Base-by-base conservation (phyloP, 1,140 invertebrate species). In the Lanistes nyassanus region DNA sequence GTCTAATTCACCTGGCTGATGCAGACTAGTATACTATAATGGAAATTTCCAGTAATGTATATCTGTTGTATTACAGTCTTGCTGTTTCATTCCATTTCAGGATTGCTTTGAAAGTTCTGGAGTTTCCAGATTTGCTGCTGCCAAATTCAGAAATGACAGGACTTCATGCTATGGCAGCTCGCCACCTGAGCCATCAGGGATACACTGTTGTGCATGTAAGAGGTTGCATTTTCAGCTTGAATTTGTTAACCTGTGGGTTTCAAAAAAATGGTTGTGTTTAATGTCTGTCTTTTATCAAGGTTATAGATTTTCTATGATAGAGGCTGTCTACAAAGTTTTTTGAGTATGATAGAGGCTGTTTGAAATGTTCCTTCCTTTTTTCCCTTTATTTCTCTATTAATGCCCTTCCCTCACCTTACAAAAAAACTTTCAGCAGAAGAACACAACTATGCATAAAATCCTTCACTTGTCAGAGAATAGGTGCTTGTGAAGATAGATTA, bases 91-190 rank as follows among this genome's bases (percentile, higher is more conserved):
- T 1, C 19, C 9, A 47, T 47, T 47, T 47, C 70, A 72, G 70
- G 29, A 55, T 72, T 34, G 70, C 70, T n/a, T 58, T 72, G 70
- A 72, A 62, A 60, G 55, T 72, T 13, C 36, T 72, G 3, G 70
- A 72, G 6, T 72, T 72, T 34, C 70, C 70, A 42, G 70, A 72
- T 56, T 56, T 72, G 70, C 58, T 36, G 55, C 21, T 72, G 34
- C 70, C 70, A 37, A 39, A 55, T 56, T 72, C 55, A 26, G 70
- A 72, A 53, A 55, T 42, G 34, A 72, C 70, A 23, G 70, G 70
- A 6, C 26, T 62, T 31, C 70, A 72, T n/a, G 70, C 21, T 26
- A 72, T 72, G 70, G 70, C 56, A 9, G 37, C 23, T 21, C 70
- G 70, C 7, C 70, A 72, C 55, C 56, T 72, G 1, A 55, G 37